Base-by-base conservation (phyloP, 2,113 vertebrate species). In the Meles meles region DNA sequence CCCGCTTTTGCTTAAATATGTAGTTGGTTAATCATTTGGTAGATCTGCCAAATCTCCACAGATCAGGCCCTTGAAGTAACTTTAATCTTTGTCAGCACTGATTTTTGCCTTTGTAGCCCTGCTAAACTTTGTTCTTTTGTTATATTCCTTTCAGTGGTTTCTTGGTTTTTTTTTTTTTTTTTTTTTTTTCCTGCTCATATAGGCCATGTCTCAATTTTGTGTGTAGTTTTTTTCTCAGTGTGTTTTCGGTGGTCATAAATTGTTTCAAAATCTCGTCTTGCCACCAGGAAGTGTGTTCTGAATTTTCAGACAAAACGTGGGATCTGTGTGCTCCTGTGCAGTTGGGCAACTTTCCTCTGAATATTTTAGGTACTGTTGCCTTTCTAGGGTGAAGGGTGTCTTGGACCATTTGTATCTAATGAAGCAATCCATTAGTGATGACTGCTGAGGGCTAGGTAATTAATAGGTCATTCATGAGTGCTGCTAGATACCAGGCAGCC, bases 191-290 rank as follows among this genome's bases (percentile, higher is more conserved):
- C 98, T 99, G 99, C 98, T 99, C 99, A 98, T 99, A 99, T 47
- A 99, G 98, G 88, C 99, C 99, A 2, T 99, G 99, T 99, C 99
- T 99, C 90, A 97, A 99, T 98, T 98, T 99, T 99, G 98, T 99
- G 99, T 93, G 99, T 99, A 96, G 99, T 99, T 98, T 99, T 99
- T 98, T 99, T 99, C 99, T 99, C 99, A 31, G 99, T 99, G 27
- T 99, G 99, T 98, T 99, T 99, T 97, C 99, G 95, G 0, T 99
- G 99, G 97, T 99, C 99, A 39, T 99, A 99, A 84, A 99, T 99
- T 99, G 99, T 99, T 94, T 99, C 99, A 95, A 99, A 99, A 79
- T 99, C 99, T 6, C 99, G 99, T 99, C 96, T 99, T 99, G 98
- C 99, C 99, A 85, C 99, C 99, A 97, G 99, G 14, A 99, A 99